These are phyloP conservation scores for Ethmia dodecea DNA, from an alignment of 2,888 invertebrate species.

Conservation along the genomic window DNA sequence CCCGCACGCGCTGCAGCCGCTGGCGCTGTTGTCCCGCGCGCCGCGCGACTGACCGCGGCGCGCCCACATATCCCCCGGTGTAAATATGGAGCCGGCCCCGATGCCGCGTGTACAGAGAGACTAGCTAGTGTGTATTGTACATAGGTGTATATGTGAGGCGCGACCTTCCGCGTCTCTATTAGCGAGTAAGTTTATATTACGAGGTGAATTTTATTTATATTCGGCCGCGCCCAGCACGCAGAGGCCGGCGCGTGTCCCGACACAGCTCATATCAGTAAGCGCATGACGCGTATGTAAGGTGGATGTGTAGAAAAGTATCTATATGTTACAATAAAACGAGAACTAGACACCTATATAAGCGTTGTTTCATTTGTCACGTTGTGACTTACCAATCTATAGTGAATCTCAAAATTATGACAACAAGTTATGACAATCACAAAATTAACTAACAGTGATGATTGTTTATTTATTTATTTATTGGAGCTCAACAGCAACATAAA, in stretches of 20 bases:
- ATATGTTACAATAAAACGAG: conserved; percentile 71
- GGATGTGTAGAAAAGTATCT: conserved; percentile 72
- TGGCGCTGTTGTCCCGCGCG: conserved; percentile 55
- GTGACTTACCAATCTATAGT: too few relatives aligned
- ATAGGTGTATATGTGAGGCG: conserved; percentile 39
- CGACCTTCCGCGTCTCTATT: conserved; percentile 28
- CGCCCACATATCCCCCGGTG: conserved; percentile 13
- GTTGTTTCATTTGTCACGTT: too few relatives aligned
- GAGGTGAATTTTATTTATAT: conserved; percentile 58
- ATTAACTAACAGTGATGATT: too few relatives aligned
- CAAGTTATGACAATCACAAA: too few relatives aligned
- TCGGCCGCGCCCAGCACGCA: conserved; percentile 15
- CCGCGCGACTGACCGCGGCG: conserved; percentile 47
- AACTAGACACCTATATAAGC: conserved; percentile 56
- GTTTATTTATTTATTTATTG: too few relatives aligned
- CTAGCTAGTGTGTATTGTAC: conserved; percentile 40
- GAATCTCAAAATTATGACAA: too few relatives aligned
- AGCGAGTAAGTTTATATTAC: conserved; percentile 44
- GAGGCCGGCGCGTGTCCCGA: too few relatives aligned
- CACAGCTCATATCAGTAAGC: conserved; percentile 70
- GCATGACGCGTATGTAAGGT: conserved; percentile 60
- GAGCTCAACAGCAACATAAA: too few relatives aligned
- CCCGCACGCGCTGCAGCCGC: conserved; percentile 45
- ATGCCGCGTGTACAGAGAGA: conserved; percentile 35
- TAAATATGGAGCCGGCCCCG: conserved; percentile 19